These are phyloP conservation scores for Trissonchulus latispiculum DNA, from an alignment of 2,888 invertebrate species.

Conservation along the genomic window DNA sequence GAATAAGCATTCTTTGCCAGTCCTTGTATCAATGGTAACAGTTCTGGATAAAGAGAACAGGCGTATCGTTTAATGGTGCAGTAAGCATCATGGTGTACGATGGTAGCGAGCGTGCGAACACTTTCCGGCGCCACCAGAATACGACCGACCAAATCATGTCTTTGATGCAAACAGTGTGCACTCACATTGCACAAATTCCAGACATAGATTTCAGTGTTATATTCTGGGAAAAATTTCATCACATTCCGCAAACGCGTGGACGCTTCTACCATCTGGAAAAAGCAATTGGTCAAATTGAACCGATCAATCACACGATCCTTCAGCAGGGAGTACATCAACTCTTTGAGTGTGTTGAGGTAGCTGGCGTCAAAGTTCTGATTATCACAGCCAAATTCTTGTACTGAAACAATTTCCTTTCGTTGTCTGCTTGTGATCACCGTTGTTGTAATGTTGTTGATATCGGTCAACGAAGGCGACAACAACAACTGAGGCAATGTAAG, in stretches of 20 bases:
- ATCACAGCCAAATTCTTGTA: no score
- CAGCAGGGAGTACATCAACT: slow-evolving; percentile 9
- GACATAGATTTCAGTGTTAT: neutral
- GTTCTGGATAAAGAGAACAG: neutral
- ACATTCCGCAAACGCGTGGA: neutral
- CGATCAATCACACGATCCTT: slow-evolving; percentile 15
- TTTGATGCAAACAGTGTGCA: neutral
- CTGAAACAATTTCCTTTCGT: no score
- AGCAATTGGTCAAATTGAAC: slow-evolving; percentile 9
- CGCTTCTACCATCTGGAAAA: slow-evolving; percentile 10
- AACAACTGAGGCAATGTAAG: no score
- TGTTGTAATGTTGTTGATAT: no score
- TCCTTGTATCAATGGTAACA: no score
- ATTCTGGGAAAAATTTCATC: neutral
- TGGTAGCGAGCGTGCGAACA: neutral
- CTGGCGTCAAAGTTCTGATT: neutral
- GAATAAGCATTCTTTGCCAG: no score
- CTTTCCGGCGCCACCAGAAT: slow-evolving; percentile 11
- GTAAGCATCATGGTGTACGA: slow-evolving; percentile 6
- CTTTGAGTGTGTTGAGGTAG: neutral
- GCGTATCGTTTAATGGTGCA: slow-evolving; percentile 9
- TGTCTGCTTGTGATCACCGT: no score
- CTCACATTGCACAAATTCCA: slow-evolving; percentile 4
- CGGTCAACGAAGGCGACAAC: no score
- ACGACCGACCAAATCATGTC: neutral